Percentiles rank a stretch among this genome's conserved stretches.
Evolutionary conservation across 2,888 invertebrate genomes (phyloP).

Genomic region (Hybos culiciformis): DNA sequence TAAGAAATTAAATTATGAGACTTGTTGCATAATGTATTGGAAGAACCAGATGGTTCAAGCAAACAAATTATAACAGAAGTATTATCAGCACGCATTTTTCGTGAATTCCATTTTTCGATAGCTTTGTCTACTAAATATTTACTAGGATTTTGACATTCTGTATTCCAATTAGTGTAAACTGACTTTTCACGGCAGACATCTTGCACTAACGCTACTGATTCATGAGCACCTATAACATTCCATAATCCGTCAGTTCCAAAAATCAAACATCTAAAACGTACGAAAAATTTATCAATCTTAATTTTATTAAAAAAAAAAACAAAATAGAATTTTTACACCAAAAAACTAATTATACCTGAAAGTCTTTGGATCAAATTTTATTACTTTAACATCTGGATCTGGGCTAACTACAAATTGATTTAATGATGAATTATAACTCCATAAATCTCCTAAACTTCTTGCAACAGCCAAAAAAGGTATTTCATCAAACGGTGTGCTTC

Average conservation of each 20-base stretch:
- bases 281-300: not conserved
- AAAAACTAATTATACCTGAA: slow-evolving; percentile 39
- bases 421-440: slow-evolving; percentile 88
- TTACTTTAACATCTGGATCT: slow-evolving; percentile 85
- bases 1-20: no score
- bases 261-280: slow-evolving; percentile 59
- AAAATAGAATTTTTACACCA: not conserved
- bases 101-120: slow-evolving; percentile 67
- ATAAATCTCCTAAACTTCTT: slow-evolving; percentile 87
- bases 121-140: slow-evolving; percentile 75
- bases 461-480: slow-evolving; percentile 95
- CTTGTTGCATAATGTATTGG: no score
- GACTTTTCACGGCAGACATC: slow-evolving; percentile 61
- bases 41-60: slow-evolving; percentile 78
- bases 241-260: slow-evolving; percentile 95
- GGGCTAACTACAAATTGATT: slow-evolving; percentile 96
- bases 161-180: slow-evolving; percentile 29
- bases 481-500: slow-evolving; percentile 82
- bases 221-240: slow-evolving; percentile 81
- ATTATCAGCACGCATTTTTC: slow-evolving; percentile 87
- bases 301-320: not conserved
- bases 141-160: slow-evolving; percentile 76
- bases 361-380: slow-evolving; percentile 62
- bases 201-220: slow-evolving; percentile 74
- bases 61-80: slow-evolving; percentile 83